These are phyloP conservation scores for Nomada fabriciana DNA, from an alignment of 2,888 invertebrate genomes.

Conservation along the genomic window DNA sequence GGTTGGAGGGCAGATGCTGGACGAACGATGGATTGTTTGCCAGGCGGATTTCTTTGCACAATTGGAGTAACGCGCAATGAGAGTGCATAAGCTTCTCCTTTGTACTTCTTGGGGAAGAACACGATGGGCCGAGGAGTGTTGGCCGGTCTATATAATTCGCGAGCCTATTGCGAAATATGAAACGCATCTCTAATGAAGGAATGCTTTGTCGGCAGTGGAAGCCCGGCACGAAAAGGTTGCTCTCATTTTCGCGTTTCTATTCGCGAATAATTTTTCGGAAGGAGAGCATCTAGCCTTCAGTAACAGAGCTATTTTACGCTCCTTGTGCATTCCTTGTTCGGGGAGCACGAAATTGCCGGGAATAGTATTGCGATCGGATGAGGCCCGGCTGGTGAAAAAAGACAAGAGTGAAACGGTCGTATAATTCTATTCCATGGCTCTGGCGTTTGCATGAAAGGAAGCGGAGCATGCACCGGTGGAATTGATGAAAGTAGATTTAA, in stretches of 20 bases:
- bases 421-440: slow-evolving; percentile 28
- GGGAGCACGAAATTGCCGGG: not conserved
- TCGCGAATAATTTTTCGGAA: not conserved
- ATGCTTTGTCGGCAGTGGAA: not conserved
- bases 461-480: slow-evolving; percentile 20
- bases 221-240: no score
- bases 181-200: not conserved
- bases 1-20: not conserved
- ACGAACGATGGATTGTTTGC: slow-evolving; percentile 18
- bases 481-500: slow-evolving; percentile 51
- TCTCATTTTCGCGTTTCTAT: no score
- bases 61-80: not conserved
- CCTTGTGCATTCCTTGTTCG: not conserved
- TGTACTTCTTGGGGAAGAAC: no score
- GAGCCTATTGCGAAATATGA: not conserved
- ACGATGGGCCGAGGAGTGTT: no score
- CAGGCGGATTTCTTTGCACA: slow-evolving; percentile 20
- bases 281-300: not conserved
- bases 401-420: not conserved
- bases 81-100: not conserved
- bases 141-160: not conserved
- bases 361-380: not conserved
- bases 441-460: slow-evolving; percentile 29
- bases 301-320: not conserved
- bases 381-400: not conserved